These are phyloP conservation scores for Calameuta idolon DNA, from an alignment of 2,888 invertebrate species.

Conservation along the genomic window DNA sequence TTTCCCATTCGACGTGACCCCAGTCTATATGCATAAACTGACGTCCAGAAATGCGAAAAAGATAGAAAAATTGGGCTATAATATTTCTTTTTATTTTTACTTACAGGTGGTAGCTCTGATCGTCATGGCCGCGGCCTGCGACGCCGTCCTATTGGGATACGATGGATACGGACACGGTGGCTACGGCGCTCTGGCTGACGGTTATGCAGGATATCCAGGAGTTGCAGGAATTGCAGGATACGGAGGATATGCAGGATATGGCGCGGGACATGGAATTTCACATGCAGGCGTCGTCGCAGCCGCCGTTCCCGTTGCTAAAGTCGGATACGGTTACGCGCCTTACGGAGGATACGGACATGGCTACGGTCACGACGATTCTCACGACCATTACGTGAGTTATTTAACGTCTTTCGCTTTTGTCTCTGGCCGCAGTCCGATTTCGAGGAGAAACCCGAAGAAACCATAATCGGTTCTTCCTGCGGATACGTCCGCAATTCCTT, in stretches of 20 bases:
- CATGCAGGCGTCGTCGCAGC: conserved; percentile 31
- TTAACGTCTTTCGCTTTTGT: neutral
- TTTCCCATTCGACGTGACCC: no score
- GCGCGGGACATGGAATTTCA: conserved; percentile 22
- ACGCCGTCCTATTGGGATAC: conserved; percentile 43
- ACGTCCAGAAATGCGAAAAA: neutral
- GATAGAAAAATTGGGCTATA: neutral
- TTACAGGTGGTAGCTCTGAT: conserved; percentile 32
- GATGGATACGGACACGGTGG: conserved; percentile 29
- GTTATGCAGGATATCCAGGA: conserved; percentile 10
- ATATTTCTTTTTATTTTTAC: neutral
- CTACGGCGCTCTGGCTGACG: conserved; percentile 15
- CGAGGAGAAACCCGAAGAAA: no score
- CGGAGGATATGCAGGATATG: conserved; percentile 18
- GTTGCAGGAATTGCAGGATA: conserved; percentile 11
- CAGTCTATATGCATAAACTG: no score
- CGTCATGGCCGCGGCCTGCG: conserved; percentile 32
- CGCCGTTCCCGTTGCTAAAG: conserved; percentile 30
- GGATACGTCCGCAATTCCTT: no score
- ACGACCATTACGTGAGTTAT: conserved; percentile 1
- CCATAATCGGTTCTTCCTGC: neutral
- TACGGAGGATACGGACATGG: conserved; percentile 19
- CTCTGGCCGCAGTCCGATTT: neutral
- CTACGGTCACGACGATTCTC: conserved; percentile 8
- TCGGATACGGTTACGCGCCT: conserved; percentile 29